Evolutionary conservation across 1,140 invertebrate genomes (phyloP).

Genomic region (Pseudachorutes palmiensis): DNA sequence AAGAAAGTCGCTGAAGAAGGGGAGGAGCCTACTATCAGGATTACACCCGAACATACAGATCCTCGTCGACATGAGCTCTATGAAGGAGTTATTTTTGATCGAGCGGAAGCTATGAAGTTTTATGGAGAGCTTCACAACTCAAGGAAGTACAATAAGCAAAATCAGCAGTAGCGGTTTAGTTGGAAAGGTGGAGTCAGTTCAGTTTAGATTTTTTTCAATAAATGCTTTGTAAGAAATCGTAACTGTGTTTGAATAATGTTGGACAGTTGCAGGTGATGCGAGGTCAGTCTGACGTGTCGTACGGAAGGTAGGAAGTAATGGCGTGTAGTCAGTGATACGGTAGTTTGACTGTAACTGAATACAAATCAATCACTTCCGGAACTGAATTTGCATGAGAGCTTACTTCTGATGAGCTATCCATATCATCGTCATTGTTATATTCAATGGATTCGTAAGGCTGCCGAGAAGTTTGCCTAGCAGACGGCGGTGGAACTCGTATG

Average conservation of each 20-base stretch:
- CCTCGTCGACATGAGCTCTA: background rate
- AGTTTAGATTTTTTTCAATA: too few relatives aligned
- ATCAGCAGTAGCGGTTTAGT: too few relatives aligned
- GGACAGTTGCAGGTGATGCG: too few relatives aligned
- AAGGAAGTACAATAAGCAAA: background rate
- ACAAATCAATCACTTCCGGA: too few relatives aligned
- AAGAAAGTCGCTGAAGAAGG: constrained; percentile 19
- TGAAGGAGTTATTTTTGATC: constrained; percentile 6
- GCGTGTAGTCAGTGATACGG: constrained; percentile 29
- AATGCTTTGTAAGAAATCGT: too few relatives aligned
- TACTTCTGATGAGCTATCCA: constrained; percentile 10
- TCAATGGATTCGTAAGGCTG: background rate
- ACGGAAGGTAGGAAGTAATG: constrained; percentile 28
- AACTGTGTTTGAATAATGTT: too few relatives aligned
- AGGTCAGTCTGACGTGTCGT: too few relatives aligned
- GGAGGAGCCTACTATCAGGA: constrained; percentile 18
- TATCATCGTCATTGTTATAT: constrained; percentile 16
- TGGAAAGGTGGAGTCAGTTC: too few relatives aligned
- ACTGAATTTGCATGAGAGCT: too few relatives aligned
- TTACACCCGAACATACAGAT: background rate
- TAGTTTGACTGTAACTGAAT: constrained; percentile 14
- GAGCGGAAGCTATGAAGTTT: background rate
- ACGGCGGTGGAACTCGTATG: background rate
- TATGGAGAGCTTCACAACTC: background rate
- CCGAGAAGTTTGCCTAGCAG: background rate